phyloP scores from a whole-genome alignment of 2,888 invertebrate species.

The Microctonus aethiopoides region DNA sequence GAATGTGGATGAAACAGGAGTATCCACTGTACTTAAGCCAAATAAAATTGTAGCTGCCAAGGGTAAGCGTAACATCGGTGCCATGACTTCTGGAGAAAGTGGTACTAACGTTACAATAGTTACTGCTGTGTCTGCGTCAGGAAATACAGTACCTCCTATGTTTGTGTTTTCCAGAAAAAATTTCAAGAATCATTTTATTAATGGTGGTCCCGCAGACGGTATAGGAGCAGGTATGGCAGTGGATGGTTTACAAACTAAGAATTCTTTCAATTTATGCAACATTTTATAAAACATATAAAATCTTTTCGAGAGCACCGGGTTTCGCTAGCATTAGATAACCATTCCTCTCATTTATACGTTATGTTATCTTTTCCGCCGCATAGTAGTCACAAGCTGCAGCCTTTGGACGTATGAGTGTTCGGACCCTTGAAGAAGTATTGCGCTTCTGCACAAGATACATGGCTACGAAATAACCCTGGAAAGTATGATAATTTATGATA shows the following conservation, averaged over 20 bases:
- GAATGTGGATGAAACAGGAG: slow-evolving; percentile 22
- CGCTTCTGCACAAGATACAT: slow-evolving; percentile 39
- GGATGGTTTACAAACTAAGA: slow-evolving; percentile 41
- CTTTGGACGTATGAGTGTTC: slow-evolving; percentile 50
- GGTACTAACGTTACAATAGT: slow-evolving; percentile 49
- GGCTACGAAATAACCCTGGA: slow-evolving; percentile 60
- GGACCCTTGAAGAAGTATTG: slow-evolving; percentile 44
- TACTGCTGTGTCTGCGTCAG: slow-evolving; percentile 34
- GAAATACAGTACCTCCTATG: slow-evolving; percentile 39
- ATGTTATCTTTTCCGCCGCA: slow-evolving; percentile 58
- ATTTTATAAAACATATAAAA: slow-evolving; percentile 36
- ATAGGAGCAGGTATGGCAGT: slow-evolving; percentile 36
- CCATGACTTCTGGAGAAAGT: slow-evolving; percentile 47
- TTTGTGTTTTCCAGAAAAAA: slow-evolving; percentile 40
- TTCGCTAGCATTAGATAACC: slow-evolving; percentile 41
- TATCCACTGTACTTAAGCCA: slow-evolving; percentile 14
- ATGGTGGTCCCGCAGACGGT: slow-evolving; percentile 33
- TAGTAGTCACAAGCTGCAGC: slow-evolving; percentile 56
- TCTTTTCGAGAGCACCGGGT: slow-evolving; percentile 31
- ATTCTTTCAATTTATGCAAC: slow-evolving; percentile 39
- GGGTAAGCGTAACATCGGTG: slow-evolving; percentile 41
- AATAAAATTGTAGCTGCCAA: slow-evolving; percentile 42
- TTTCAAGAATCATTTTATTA: slow-evolving; percentile 31
- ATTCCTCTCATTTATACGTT: slow-evolving; percentile 42
- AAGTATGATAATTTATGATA: slow-evolving; percentile 63